Conservation (phyloP, 2,888 invertebrate species). For the Thecocarcelia acutangulata region DNA sequence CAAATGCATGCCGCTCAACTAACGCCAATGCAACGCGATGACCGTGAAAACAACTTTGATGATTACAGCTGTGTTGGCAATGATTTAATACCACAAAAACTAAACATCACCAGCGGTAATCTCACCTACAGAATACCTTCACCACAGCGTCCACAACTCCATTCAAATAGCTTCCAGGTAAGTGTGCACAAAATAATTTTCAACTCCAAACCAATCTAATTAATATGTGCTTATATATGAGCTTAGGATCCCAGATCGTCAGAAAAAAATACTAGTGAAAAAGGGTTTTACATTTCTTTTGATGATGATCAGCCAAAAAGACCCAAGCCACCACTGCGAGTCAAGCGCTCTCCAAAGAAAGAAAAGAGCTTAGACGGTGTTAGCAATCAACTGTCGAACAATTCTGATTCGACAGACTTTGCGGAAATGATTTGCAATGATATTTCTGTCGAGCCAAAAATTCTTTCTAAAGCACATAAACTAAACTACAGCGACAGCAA, state of each 20-base stretch:
- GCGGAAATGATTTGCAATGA: conserved; percentile 81
- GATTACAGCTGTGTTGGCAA: conserved; percentile 84
- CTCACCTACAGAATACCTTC: conserved; percentile 94
- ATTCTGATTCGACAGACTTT: conserved; percentile 80
- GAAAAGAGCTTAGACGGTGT: conserved; percentile 82
- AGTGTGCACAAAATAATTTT: conserved; percentile 6
- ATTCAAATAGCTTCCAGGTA: conserved; percentile 87
- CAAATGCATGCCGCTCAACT: conserved; percentile 66
- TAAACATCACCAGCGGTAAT: conserved; percentile 93
- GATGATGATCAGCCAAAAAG: conserved; percentile 93
- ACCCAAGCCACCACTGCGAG: conserved; percentile 92
- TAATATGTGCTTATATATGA: neutral
- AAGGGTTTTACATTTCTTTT: conserved; percentile 96
- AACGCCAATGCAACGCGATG: conserved; percentile 54
- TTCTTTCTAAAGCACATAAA: conserved; percentile 57
- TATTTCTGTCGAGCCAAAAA: conserved; percentile 69
- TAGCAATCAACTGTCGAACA: conserved; percentile 75
- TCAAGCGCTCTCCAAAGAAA: conserved; percentile 90
- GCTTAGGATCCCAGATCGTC: conserved; percentile 78
- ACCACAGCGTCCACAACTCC: conserved; percentile 89
- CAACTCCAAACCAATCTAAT: neutral
- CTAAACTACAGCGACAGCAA: conserved; percentile 67
- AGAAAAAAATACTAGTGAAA: conserved; percentile 84
- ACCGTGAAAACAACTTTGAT: conserved; percentile 68
- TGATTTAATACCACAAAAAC: conserved; percentile 81